A percentile compares a stretch with the other conserved stretches of the same genome.
Conservation (phyloP, 2,888 invertebrate genomes). For the Camponotus fellah region DNA sequence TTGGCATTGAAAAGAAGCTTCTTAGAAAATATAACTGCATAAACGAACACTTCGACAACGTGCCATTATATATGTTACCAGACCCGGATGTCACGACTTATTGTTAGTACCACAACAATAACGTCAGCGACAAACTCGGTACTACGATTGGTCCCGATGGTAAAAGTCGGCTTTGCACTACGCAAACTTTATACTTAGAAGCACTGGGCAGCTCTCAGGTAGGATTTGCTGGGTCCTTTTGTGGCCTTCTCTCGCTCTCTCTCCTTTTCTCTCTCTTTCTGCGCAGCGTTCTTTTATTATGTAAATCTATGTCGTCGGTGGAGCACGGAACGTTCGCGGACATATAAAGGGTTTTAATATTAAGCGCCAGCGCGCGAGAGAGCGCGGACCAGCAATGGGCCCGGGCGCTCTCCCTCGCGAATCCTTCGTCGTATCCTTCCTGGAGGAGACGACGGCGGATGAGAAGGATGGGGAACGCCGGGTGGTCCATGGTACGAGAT, state of each 20-base stretch:
- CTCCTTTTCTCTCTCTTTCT: neutral
- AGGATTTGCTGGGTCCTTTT: conserved; percentile 57
- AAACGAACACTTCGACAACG: neutral
- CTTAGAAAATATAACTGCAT: neutral
- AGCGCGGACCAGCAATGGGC: conserved; percentile 52
- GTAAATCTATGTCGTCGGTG: conserved; percentile 79
- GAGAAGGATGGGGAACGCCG: conserved; percentile 23
- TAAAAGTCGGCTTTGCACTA: neutral
- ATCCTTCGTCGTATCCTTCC: conserved; percentile 30
- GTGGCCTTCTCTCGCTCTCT: conserved; percentile 53
- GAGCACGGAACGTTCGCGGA: conserved; percentile 65
- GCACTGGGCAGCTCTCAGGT: neutral
- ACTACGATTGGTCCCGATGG: conserved; percentile 2
- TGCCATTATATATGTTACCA: neutral
- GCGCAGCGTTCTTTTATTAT: conserved; percentile 77
- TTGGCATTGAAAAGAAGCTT: neutral
- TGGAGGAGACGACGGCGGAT: conserved; percentile 4
- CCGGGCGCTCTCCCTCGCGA: conserved; percentile 16
- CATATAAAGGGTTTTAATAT: conserved; percentile 81
- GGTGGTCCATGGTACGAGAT: conserved; percentile 61
- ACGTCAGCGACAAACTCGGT: neutral
- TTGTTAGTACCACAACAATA: neutral
- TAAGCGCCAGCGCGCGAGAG: conserved; percentile 70
- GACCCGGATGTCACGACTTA: neutral
- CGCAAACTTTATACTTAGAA: conserved; percentile 17